phyloP scores from a whole-genome alignment of 2,113 vertebrate genomes.

The Nothocercus julius region DNA sequence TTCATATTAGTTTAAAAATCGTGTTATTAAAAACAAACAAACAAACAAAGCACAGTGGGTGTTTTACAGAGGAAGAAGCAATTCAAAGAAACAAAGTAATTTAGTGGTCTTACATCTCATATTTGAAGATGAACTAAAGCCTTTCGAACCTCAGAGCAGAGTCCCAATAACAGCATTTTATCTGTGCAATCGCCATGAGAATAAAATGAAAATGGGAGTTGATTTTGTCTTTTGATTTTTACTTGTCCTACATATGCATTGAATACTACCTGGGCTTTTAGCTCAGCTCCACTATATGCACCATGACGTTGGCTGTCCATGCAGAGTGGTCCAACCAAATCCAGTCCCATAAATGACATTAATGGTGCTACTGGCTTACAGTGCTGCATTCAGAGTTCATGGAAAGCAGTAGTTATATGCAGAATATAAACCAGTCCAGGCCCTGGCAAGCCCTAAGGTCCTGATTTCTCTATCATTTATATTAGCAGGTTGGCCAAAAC shows the following conservation, averaged over 20 bases:
- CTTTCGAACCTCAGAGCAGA: background rate
- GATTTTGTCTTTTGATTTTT: background rate
- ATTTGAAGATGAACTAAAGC: background rate
- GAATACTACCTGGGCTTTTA: background rate
- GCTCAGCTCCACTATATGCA: background rate
- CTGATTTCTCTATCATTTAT: background rate
- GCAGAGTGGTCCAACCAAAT: accelerated
- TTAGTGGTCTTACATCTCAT: background rate
- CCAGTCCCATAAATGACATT: accelerated
- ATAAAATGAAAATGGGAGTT: background rate
- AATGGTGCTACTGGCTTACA: background rate
- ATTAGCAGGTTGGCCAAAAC: background rate
- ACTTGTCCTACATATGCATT: background rate
- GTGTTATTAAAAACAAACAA: background rate
- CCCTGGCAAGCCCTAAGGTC: background rate
- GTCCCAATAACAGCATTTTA: background rate
- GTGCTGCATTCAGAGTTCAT: accelerated
- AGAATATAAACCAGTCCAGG: background rate
- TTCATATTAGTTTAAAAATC: background rate
- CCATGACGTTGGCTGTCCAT: background rate
- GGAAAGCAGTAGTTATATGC: background rate
- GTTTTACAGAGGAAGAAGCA: constrained; percentile 7
- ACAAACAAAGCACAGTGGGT: background rate
- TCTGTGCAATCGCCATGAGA: background rate
- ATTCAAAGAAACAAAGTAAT: background rate